Base-by-base conservation (phyloP, 2,888 invertebrate species). In the Eucera pruinosa region DNA sequence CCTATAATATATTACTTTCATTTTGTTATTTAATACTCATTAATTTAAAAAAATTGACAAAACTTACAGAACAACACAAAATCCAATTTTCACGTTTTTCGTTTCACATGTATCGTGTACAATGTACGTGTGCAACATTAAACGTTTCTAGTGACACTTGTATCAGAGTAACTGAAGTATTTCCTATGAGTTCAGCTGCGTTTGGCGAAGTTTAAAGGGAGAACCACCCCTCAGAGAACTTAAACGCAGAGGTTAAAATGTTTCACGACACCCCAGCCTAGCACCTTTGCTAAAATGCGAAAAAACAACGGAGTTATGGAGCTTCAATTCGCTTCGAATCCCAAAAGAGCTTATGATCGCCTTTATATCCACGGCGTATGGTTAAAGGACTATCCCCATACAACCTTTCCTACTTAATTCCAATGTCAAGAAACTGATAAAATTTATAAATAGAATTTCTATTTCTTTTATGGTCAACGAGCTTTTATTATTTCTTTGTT, bases 211-310 rank as follows among this genome's bases (percentile, higher is more conserved):
- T 67, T 76, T 81, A 65, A 61, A 60, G 39, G 20, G 67, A 48
- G 60, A 54, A 3, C 48, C 65, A 57, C 52, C 54, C 79, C 50
- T 41, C 11, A 15, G 60, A 60, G 55, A 70, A 52, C 47, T 50
- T 54, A 65, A 57, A 55, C 50, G 57, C 47, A 27, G 52, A 65
- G 65, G 74, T 67, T 68, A 70, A 78, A 71, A 71, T 45, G 67
- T 70, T 70, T 57, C 60, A 57, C n/a, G 52, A n/a, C 55, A 55
- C 45, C 25, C 57, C 50, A 13, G 45, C n/a, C n/a, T 64, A 18
- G 45, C 43, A 48, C 60, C 13, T 27, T 64, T 25, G 50, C 18
- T 33, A 43, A 69, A 66, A 72, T 52, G 45, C 36, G 61, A 65
- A 45, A 23, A 70, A 55, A 54, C 62, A 39, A 48, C 13, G 39